These are phyloP conservation scores for Empidonax traillii DNA, from an alignment of 2,113 vertebrate genomes.

Conservation along the genomic window DNA sequence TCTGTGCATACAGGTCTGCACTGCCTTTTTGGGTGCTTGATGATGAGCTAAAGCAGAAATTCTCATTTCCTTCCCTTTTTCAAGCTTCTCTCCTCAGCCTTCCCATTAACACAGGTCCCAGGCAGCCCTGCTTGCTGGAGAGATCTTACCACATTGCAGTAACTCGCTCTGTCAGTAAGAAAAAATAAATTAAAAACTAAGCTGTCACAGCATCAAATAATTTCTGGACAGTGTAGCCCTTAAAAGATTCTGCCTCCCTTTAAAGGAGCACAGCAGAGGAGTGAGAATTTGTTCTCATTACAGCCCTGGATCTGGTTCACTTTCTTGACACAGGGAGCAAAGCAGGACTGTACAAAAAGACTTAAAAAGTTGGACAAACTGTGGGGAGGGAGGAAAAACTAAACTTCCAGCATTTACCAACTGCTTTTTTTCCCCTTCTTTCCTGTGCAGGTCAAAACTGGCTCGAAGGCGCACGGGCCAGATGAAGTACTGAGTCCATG, in stretches of 20 bases:
- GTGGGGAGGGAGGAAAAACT: neutral
- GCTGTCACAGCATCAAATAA: neutral
- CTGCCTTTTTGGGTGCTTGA: neutral
- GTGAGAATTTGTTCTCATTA: neutral
- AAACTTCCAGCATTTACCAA: neutral
- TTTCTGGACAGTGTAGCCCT: neutral
- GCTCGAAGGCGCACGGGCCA: slow-evolving; percentile 89
- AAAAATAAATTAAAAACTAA: neutral
- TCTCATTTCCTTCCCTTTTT: neutral
- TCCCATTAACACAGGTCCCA: neutral
- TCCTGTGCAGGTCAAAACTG: slow-evolving; percentile 86
- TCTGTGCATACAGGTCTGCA: neutral
- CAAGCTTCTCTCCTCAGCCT: neutral
- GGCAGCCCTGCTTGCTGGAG: neutral
- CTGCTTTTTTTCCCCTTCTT: neutral
- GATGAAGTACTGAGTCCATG: slow-evolving; percentile 77
- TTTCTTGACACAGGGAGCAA: neutral
- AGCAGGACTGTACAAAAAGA: neutral
- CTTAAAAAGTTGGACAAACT: neutral
- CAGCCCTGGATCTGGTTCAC: neutral
- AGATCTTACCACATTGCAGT: neutral
- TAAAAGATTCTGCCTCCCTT: neutral
- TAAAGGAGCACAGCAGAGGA: neutral
- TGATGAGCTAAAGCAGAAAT: neutral
- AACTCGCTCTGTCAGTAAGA: neutral